phyloP scores from a whole-genome alignment of 2,888 invertebrate genomes.

The Erebia ligea region DNA sequence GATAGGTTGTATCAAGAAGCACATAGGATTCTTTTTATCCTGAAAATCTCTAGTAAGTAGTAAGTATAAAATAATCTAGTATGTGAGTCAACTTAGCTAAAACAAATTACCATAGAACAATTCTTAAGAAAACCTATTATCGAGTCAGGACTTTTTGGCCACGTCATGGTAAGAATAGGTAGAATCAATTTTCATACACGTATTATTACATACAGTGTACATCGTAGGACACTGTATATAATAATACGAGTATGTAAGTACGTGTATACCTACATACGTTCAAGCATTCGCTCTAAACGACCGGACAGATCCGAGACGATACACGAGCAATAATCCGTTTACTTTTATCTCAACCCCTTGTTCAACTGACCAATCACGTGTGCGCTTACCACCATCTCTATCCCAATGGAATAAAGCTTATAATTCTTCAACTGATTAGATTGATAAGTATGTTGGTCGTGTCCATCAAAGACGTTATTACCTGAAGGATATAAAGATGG shows the following conservation, averaged over 20 bases:
- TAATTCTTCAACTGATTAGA: slow-evolving; percentile 6
- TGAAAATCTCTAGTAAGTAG: too few relatives aligned
- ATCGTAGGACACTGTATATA: neutral
- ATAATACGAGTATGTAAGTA: neutral
- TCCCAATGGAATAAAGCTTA: slow-evolving; percentile 41
- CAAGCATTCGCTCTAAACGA: slow-evolving; percentile 46
- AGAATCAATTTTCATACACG: too few relatives aligned
- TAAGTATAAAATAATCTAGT: too few relatives aligned
- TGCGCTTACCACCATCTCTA: slow-evolving; percentile 38
- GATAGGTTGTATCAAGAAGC: too few relatives aligned
- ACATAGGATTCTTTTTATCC: too few relatives aligned
- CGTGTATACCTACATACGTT: slow-evolving; percentile 21
- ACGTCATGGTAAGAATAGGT: too few relatives aligned
- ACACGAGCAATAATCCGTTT: slow-evolving; percentile 79
- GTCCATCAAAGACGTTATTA: slow-evolving; percentile 81
- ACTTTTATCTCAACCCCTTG: slow-evolving; percentile 78
- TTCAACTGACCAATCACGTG: slow-evolving; percentile 51
- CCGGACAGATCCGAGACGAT: slow-evolving; percentile 66
- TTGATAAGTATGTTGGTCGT: slow-evolving; percentile 45
- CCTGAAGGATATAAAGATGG: slow-evolving; percentile 76
- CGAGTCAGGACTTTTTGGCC: too few relatives aligned
- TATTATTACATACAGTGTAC: too few relatives aligned
- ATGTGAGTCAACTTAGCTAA: too few relatives aligned
- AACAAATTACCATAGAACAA: too few relatives aligned
- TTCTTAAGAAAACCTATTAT: too few relatives aligned